phyloP scores from a whole-genome alignment of 1,140 invertebrate genomes.

The Lepidurus packardi region DNA sequence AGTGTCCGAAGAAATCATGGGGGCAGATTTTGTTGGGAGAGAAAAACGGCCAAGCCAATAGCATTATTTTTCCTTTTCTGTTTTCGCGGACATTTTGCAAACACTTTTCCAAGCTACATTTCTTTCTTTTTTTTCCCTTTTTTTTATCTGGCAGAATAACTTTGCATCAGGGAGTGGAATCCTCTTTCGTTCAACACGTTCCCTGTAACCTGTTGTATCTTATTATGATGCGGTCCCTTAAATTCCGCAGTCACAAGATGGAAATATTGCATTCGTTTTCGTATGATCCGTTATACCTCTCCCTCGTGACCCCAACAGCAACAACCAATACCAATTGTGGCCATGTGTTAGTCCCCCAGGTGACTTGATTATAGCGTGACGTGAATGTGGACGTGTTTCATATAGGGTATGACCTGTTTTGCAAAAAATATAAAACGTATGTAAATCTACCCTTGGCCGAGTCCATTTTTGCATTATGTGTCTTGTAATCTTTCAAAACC shows the following conservation, averaged over 20 bases:
- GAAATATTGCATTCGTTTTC: neutral
- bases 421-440: conserved; percentile 22
- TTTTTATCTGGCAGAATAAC: no score
- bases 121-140: neutral
- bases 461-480: neutral
- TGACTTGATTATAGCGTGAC: conserved; percentile 18
- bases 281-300: neutral
- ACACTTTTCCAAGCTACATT: neutral
- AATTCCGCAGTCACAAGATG: neutral
- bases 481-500: neutral
- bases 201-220: no score
- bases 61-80: neutral
- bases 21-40: neutral
- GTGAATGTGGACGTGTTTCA: conserved; percentile 21
- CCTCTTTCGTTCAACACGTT: no score
- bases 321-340: conserved; percentile 14
- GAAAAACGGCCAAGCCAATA: conserved; percentile 6
- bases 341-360: conserved; percentile 20
- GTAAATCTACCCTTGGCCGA: neutral
- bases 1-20: neutral
- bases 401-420: conserved; percentile 22
- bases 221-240: no score
- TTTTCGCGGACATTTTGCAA: neutral
- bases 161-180: no score
- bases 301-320: neutral